phyloP scores from a whole-genome alignment of 2,113 vertebrate species.

The Cinclus mexicanus region DNA sequence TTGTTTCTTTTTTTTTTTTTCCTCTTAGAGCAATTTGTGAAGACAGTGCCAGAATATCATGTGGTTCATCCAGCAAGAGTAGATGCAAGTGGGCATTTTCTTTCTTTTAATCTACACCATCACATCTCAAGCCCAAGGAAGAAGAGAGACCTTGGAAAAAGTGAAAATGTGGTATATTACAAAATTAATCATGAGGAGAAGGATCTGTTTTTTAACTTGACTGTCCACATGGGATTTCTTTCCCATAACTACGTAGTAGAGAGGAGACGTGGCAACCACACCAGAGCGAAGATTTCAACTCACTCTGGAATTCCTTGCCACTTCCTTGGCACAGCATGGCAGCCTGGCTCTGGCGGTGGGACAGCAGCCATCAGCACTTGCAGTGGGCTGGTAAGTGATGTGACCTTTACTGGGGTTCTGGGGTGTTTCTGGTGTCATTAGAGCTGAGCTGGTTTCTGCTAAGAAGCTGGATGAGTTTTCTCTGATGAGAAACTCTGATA shows the following conservation, averaged over 20 bases:
- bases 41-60: slow-evolving; percentile 73
- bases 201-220: slow-evolving; percentile 87
- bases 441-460: background rate
- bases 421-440: background rate
- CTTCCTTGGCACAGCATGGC: slow-evolving; percentile 80
- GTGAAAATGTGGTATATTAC: slow-evolving; percentile 80
- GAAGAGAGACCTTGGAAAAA: slow-evolving; percentile 73
- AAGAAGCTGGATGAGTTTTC: background rate
- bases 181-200: slow-evolving; percentile 77
- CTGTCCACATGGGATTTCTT: slow-evolving; percentile 78
- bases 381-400: slow-evolving; percentile 86
- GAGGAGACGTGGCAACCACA: slow-evolving; percentile 77
- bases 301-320: slow-evolving; percentile 77
- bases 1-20: background rate
- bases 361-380: slow-evolving; percentile 89
- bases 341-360: slow-evolving; percentile 49
- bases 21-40: slow-evolving; percentile 76
- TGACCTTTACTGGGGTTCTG: background rate
- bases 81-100: slow-evolving; percentile 78
- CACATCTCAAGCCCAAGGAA: slow-evolving; percentile 60
- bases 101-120: slow-evolving; percentile 82
- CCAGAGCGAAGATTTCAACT: slow-evolving; percentile 59
- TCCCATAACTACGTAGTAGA: slow-evolving; percentile 86
- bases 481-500: background rate
- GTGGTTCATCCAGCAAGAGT: slow-evolving; percentile 85